These are phyloP conservation scores for Chouioia cunea DNA, from an alignment of 2,888 invertebrate genomes.

Conservation along the genomic window DNA sequence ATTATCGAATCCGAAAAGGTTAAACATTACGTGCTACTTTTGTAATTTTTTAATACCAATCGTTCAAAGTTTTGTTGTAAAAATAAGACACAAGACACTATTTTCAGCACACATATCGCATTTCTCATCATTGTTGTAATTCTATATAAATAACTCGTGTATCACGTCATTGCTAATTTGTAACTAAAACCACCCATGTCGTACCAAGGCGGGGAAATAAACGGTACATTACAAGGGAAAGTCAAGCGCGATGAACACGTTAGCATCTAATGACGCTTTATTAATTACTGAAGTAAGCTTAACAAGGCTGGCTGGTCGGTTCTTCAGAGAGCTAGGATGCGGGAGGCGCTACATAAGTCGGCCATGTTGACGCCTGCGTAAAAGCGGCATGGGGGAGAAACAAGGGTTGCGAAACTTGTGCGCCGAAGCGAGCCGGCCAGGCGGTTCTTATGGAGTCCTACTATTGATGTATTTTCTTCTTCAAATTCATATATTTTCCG, in stretches of 20 bases:
- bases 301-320: conserved; percentile 28
- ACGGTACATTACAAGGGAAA: not conserved
- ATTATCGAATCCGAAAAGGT: no score
- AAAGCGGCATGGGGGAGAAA: conserved; percentile 44
- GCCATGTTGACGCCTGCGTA: conserved; percentile 67
- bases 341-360: conserved; percentile 49
- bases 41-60: no score
- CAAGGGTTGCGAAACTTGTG: conserved; percentile 38
- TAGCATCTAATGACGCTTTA: conserved; percentile 46
- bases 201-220: not conserved
- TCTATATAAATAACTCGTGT: no score
- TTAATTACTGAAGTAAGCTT: conserved; percentile 49
- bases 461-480: conserved; percentile 37
- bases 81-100: no score
- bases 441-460: conserved; percentile 22
- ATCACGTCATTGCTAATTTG: no score
- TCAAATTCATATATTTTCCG: conserved; percentile 17
- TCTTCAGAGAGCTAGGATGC: conserved; percentile 56
- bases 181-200: no score
- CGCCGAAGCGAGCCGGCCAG: conserved; percentile 45
- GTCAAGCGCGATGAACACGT: conserved; percentile 14
- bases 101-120: no score
- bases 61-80: no score
- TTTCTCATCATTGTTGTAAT: no score
- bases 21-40: no score